phyloP scores from a whole-genome alignment of 1,140 invertebrate genomes.

The Cecropterus lyciades region DNA sequence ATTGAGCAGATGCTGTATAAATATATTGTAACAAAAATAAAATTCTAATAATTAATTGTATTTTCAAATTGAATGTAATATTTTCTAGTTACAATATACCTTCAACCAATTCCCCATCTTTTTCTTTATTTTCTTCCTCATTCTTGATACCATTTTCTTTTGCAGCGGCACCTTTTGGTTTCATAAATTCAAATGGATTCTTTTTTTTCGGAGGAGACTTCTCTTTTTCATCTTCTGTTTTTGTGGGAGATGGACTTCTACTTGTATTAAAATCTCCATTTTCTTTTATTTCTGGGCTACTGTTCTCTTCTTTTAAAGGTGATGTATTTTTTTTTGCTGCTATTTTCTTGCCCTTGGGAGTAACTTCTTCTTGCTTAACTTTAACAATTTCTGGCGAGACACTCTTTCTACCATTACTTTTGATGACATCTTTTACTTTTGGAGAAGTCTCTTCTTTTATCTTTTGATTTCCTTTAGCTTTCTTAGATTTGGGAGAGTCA shows the following conservation, averaged over 20 bases:
- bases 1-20: too few relatives aligned
- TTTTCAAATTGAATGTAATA: background rate
- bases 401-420: background rate
- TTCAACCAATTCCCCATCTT: slow-evolving; percentile 22
- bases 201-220: slow-evolving; percentile 23
- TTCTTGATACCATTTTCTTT: slow-evolving; percentile 35
- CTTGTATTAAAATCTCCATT: slow-evolving; percentile 20
- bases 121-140: slow-evolving; percentile 23
- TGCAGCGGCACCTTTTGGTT: slow-evolving; percentile 11
- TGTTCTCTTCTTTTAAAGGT: slow-evolving; percentile 23
- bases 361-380: slow-evolving; percentile 40
- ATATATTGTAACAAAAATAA: too few relatives aligned
- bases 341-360: slow-evolving; percentile 43
- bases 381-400: slow-evolving; percentile 16
- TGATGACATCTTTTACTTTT: slow-evolving; percentile 7
- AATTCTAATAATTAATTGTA: too few relatives aligned
- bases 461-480: slow-evolving; percentile 45
- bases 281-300: slow-evolving; percentile 27
- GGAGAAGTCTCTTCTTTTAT: slow-evolving; percentile 27
- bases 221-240: slow-evolving; percentile 23
- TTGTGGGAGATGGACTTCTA: slow-evolving; percentile 9
- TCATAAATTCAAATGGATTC: slow-evolving; percentile 16
- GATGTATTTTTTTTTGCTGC: slow-evolving; percentile 30
- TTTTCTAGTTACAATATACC: slow-evolving; percentile 11
- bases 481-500: slow-evolving; percentile 60